Evolutionary conservation across 2,797 vertebrate genomes (phyloP).

Genomic region (Kryptopterus vitreolus): DNA sequence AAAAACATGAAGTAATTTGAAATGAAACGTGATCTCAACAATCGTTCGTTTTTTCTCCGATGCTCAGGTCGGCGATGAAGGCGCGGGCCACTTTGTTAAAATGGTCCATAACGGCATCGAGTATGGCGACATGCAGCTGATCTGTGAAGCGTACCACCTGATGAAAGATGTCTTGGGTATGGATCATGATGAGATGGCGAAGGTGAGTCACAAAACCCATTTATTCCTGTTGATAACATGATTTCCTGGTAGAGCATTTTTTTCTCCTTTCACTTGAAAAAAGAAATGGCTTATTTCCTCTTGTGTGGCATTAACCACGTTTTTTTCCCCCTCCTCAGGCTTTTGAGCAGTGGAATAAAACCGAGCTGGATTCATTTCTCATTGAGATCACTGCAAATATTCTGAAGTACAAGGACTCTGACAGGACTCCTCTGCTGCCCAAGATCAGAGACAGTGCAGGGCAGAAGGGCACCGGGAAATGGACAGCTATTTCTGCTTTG

Average conservation of each 20-base stretch:
- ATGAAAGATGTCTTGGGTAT: conserved; percentile 92
- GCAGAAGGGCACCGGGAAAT: conserved; percentile 98
- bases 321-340: conserved; percentile 67
- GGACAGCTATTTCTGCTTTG: conserved; percentile 94
- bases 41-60: conserved; percentile 12
- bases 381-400: conserved; percentile 97
- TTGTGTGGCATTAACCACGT: not conserved
- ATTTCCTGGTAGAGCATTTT: conserved; percentile 41
- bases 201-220: conserved; percentile 72
- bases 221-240: not conserved
- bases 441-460: conserved; percentile 95
- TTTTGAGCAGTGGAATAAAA: conserved; percentile 93
- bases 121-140: conserved; percentile 98
- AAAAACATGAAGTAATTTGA: too few species aligned
- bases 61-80: conserved; percentile 93
- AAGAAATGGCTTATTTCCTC: not conserved
- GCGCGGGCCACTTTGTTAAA: conserved; percentile 96
- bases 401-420: conserved; percentile 83
- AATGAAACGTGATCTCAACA: not conserved
- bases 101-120: conserved; percentile 99
- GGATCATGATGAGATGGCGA: conserved; percentile 88
- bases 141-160: conserved; percentile 96
- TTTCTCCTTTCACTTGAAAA: conserved; percentile 4
- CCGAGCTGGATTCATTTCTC: conserved; percentile 94
- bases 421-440: conserved; percentile 84